Conservation (phyloP, 2,888 invertebrate genomes). For the Rotaria magnacalcarata region DNA sequence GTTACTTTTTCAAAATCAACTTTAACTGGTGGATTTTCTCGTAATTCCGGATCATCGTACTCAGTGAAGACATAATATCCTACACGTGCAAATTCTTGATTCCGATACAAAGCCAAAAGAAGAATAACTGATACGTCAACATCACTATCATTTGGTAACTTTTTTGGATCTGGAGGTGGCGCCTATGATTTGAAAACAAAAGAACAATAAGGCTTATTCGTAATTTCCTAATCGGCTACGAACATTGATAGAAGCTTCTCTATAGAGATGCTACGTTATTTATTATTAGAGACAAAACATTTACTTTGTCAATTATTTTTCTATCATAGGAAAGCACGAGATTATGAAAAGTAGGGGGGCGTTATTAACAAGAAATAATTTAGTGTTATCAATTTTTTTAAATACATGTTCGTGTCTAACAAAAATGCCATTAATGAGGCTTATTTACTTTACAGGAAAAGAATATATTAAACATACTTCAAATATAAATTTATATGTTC, state of each 20-base stretch:
- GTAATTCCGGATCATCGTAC: slow-evolving; percentile 82
- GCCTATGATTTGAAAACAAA: slow-evolving; percentile 66
- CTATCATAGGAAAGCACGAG: no score
- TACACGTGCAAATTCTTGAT: slow-evolving; percentile 86
- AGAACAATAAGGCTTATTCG: not conserved
- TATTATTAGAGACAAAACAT: no score
- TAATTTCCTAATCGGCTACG: no score
- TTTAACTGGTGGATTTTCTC: slow-evolving; percentile 85
- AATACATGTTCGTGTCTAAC: no score
- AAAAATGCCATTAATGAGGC: no score
- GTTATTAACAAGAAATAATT: slow-evolving; percentile 60
- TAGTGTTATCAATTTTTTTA: no score
- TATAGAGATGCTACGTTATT: no score
- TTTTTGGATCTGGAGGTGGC: slow-evolving; percentile 83
- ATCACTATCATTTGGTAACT: slow-evolving; percentile 90
- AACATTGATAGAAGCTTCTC: no score
- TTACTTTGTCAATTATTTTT: no score
- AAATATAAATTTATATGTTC: slow-evolving; percentile 87
- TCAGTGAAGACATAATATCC: slow-evolving; percentile 98
- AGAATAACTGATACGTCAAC: slow-evolving; percentile 96
- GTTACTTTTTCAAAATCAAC: slow-evolving; percentile 78
- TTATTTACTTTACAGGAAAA: no score
- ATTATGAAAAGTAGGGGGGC: slow-evolving; percentile 61
- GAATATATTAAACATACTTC: slow-evolving; percentile 64
- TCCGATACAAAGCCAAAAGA: slow-evolving; percentile 83